phyloP scores from a whole-genome alignment of 2,888 invertebrate genomes.

The Cryptus armator region DNA sequence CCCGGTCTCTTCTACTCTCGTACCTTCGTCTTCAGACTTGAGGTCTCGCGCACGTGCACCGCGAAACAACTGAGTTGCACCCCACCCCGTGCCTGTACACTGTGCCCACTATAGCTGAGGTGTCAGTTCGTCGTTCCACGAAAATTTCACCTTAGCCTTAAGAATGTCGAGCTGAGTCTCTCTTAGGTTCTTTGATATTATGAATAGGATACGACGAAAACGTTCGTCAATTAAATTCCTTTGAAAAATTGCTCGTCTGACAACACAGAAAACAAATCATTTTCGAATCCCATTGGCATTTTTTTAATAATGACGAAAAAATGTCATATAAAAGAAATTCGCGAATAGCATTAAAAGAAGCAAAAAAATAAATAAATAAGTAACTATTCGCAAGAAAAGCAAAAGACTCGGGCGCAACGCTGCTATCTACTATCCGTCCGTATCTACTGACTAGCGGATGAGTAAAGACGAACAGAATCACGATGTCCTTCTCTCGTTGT shows the following conservation, averaged over 20 bases:
- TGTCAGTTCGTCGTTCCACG: constrained; percentile 63
- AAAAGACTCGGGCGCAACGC: not conserved
- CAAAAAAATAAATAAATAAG: not conserved
- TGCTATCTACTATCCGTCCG: not conserved
- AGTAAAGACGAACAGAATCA: constrained; percentile 35
- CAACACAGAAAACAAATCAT: not conserved
- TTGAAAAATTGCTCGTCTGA: not conserved
- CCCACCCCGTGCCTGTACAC: not conserved
- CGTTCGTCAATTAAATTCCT: not conserved
- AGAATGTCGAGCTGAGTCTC: constrained; percentile 43
- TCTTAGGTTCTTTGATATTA: not conserved
- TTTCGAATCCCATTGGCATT: not conserved
- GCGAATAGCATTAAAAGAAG: not conserved
- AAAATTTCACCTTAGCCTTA: constrained; percentile 62
- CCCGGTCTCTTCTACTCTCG: constrained; percentile 22
- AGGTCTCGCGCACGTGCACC: constrained; percentile 32
- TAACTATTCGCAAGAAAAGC: not conserved
- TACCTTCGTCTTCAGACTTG: constrained; percentile 48
- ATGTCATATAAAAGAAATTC: not conserved
- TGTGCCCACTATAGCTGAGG: constrained; percentile 27
- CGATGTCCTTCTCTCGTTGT: constrained; percentile 47
- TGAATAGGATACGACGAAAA: not conserved
- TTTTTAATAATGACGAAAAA: not conserved
- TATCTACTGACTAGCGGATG: constrained; percentile 4
- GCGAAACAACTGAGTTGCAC: constrained; percentile 25